These are phyloP conservation scores for Gymnarchus niloticus DNA, from an alignment of 2,113 vertebrate species.

Conservation along the genomic window DNA sequence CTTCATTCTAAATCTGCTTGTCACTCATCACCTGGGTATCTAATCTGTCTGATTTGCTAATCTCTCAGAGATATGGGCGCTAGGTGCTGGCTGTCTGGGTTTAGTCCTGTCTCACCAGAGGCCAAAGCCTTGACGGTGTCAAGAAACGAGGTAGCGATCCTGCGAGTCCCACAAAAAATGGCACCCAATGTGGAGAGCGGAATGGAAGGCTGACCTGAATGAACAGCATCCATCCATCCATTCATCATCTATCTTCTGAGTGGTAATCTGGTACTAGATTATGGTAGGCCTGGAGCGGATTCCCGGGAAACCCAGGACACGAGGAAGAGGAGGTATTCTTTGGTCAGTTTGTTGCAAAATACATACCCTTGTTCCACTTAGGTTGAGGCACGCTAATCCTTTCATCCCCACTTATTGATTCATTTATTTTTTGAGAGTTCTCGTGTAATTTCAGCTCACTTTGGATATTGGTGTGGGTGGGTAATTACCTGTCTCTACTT, in stretches of 20 bases:
- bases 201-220: background rate
- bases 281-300: background rate
- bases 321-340: background rate
- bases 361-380: background rate
- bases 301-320: background rate
- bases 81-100: background rate
- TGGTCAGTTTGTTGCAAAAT: background rate
- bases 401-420: background rate
- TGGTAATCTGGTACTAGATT: background rate
- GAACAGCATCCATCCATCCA: background rate
- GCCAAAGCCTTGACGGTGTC: background rate
- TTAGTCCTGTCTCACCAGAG: background rate
- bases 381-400: background rate
- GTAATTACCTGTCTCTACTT: background rate
- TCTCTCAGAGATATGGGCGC: background rate
- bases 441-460: background rate
- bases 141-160: background rate
- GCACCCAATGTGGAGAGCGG: background rate
- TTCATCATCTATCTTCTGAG: background rate
- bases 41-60: constrained; percentile 5
- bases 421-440: background rate
- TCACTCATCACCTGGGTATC: background rate
- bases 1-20: background rate
- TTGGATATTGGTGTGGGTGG: background rate
- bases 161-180: background rate